A percentile compares a stretch with the other conserved stretches of the same genome.
These are phyloP conservation scores for Heliothis virescens DNA, from an alignment of 1,140 invertebrate genomes.

Conservation along the genomic window DNA sequence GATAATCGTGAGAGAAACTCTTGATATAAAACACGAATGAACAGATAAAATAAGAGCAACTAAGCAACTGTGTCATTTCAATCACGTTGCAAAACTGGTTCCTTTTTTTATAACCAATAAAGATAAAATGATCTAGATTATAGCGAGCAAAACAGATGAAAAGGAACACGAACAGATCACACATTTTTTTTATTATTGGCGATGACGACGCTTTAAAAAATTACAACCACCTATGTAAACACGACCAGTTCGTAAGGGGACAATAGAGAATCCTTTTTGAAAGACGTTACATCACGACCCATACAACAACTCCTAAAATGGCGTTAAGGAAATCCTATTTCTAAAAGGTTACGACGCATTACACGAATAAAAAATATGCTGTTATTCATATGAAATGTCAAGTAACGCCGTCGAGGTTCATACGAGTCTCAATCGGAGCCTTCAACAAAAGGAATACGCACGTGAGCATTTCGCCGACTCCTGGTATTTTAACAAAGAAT, in stretches of 20 bases:
- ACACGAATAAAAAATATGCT: constrained; percentile 56
- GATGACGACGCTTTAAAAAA: background rate
- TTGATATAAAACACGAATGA: background rate
- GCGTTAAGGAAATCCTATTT: constrained; percentile 50
- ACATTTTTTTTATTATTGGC: background rate
- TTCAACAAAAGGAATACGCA: constrained; percentile 68
- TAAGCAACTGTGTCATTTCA: background rate
- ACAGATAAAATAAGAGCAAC: constrained; percentile 3
- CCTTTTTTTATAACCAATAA: background rate
- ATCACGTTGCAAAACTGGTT: background rate
- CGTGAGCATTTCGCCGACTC: constrained; percentile 64
- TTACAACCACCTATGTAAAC: background rate
- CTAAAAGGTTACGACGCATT: constrained; percentile 51
- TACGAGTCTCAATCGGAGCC: constrained; percentile 54
- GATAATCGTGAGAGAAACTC: constrained; percentile 41
- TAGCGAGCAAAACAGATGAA: background rate
- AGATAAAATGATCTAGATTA: too few relatives aligned
- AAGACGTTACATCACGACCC: constrained; percentile 38
- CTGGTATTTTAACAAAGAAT: constrained; percentile 60
- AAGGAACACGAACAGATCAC: background rate
- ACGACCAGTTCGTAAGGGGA: background rate
- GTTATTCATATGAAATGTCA: constrained; percentile 62
- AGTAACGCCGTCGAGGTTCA: constrained; percentile 55
- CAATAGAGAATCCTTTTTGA: constrained; percentile 7
- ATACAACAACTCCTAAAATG: constrained; percentile 41